Evolutionary conservation across 2,797 vertebrate species (phyloP), one percentile per base, ranked within the genome.

Genomic region (Enteromius afrohamiltoni): DNA sequence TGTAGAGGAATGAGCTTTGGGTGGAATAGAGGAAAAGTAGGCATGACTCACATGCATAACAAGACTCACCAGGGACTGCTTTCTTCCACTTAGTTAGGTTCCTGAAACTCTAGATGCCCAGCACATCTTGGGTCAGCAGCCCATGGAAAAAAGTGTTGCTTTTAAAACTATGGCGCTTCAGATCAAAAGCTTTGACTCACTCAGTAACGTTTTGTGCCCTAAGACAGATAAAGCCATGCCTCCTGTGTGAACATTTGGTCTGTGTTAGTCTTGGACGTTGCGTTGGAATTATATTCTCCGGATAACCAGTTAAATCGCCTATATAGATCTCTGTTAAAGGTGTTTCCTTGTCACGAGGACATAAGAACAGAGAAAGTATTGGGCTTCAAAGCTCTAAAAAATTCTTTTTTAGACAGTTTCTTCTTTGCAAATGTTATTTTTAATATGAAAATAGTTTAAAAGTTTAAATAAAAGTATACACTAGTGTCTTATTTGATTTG

Each of bases 191-290:
- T 42, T 70, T 70, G 55, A 69, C 31, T 68, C 29, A 29, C 82
- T 84, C 62, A 47, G 13, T 67, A 45, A 64, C 23, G 17, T 79
- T 60, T 26, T 51, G 4, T 62, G 77, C 37, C 37, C 21, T 29
- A 60, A 45, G 64, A 82, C 73, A 79, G 68, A 83, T 40, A 76
- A 67, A 74, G 37, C 55, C 13, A 4, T 55, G 58, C 21, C 19
- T 78, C 74, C 17, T 40, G 65, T 53, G 21, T 26, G 34, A 77
- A 79, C 47, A 83, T 83, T 67, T 60, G 74, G 45, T 80, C 17
- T 79, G 49, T 78, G 83, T 84, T 80, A 67, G 60, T 71, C 23
- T 84, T 86, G 77, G 84, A 84, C 31, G 49, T 67, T 77, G 3
- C 1, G 16, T 47, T 62, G 67, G 77, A 75, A 53, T 64, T 58